phyloP scores from a whole-genome alignment of 2,113 vertebrate species.

The Emberiza fucata region DNA sequence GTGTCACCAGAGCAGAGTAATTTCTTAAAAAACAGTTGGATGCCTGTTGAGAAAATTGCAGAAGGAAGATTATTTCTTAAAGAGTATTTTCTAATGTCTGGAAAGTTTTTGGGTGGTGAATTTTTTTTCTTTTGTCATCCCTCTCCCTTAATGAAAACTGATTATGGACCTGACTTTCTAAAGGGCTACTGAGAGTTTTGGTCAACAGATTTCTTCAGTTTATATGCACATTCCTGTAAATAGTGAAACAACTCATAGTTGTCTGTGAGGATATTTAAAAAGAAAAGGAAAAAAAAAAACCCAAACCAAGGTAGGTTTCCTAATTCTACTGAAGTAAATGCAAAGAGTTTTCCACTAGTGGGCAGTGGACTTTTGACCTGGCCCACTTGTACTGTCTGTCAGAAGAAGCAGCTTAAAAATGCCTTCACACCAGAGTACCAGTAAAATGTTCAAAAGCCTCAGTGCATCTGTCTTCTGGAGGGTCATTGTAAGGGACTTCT shows the following conservation, averaged over 20 bases:
- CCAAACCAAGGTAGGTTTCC: not conserved
- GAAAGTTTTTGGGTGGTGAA: not conserved
- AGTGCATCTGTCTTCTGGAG: not conserved
- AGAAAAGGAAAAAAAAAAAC: not conserved
- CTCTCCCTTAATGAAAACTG: not conserved
- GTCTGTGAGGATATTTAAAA: not conserved
- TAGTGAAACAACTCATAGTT: not conserved
- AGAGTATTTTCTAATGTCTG: not conserved
- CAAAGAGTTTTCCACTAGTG: not conserved
- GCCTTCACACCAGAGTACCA: not conserved
- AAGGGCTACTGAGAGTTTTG: not conserved
- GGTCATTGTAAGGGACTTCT: not conserved
- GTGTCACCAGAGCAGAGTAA: not conserved
- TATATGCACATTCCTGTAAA: not conserved
- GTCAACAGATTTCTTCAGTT: not conserved
- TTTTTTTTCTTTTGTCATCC: not conserved
- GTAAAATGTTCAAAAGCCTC: not conserved
- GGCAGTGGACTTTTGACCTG: not conserved
- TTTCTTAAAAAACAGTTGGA: not conserved
- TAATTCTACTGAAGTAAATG: not conserved
- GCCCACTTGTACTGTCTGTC: not conserved
- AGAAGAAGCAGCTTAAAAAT: not conserved
- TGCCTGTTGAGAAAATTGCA: not conserved
- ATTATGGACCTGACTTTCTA: not conserved
- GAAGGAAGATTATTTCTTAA: not conserved